Conservation (phyloP, 1,140 invertebrate species). For the Apis florea region DNA sequence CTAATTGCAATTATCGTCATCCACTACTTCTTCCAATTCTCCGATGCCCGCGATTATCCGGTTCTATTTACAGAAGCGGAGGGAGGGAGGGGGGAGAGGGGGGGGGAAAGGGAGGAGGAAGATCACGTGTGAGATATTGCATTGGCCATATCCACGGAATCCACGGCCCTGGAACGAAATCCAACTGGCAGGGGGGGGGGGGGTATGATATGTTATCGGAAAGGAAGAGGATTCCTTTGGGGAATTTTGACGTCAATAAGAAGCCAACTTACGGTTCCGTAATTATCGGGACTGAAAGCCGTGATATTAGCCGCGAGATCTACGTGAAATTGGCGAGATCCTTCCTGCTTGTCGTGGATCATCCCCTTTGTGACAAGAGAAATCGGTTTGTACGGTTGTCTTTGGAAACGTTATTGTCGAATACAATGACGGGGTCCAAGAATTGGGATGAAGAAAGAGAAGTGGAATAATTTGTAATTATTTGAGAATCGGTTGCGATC, state of each 20-base stretch:
- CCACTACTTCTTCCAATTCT: background rate
- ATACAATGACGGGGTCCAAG: too few relatives aligned
- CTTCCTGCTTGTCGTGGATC: background rate
- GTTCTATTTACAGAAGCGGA: background rate
- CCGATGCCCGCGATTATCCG: constrained; percentile 3
- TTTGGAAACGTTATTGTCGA: background rate
- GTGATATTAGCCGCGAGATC: constrained; percentile 16
- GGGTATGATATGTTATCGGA: constrained; percentile 16
- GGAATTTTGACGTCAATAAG: constrained; percentile 30
- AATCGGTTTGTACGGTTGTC: background rate
- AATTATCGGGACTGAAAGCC: constrained; percentile 22
- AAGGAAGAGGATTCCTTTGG: background rate
- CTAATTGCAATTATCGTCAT: constrained; percentile 20
- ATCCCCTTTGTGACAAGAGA: background rate
- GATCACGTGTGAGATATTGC: constrained; percentile 37
- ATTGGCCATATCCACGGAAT: background rate
- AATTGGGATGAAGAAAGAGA: too few relatives aligned
- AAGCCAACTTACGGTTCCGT: constrained; percentile 3
- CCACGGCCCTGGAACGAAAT: background rate
- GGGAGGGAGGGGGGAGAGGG: too few relatives aligned
- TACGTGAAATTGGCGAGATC: background rate
- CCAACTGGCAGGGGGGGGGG: background rate
- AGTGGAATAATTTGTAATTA: too few relatives aligned
- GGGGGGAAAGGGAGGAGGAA: background rate
- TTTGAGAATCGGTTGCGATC: too few relatives aligned